Evolutionary conservation across 2,888 invertebrate genomes (phyloP).

Genomic region (Trilocha varians): DNA sequence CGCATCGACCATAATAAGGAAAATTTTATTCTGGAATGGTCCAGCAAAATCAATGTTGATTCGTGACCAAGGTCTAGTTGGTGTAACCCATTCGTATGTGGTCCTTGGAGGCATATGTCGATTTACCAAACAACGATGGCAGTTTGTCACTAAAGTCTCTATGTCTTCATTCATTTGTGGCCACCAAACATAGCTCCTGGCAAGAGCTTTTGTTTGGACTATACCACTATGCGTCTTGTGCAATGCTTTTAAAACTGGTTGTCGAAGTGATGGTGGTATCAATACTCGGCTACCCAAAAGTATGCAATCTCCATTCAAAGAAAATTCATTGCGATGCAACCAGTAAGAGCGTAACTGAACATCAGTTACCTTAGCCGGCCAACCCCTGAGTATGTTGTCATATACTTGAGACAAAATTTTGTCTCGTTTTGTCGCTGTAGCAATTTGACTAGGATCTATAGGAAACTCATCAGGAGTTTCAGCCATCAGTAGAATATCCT

Average conservation of each 20-base stretch:
- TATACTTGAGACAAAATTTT: slow-evolving; percentile 1
- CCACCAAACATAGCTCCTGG: slow-evolving; percentile 18
- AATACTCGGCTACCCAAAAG: slow-evolving; percentile 1
- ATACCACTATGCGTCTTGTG: slow-evolving; percentile 12
- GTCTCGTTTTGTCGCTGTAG: slow-evolving; percentile 3
- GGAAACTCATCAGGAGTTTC: slow-evolving; percentile 7
- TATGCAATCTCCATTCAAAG: slow-evolving; percentile 5
- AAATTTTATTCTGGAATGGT: slow-evolving; percentile 8
- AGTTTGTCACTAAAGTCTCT: slow-evolving; percentile 4
- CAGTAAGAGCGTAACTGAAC: slow-evolving; percentile 1
- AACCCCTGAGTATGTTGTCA: neutral
- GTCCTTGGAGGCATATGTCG: slow-evolving; percentile 6
- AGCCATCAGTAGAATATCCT: slow-evolving; percentile 6
- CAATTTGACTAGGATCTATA: slow-evolving; percentile 2
- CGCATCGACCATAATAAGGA: slow-evolving; percentile 11
- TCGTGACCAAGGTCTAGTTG: slow-evolving; percentile 8
- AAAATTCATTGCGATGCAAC: slow-evolving; percentile 3
- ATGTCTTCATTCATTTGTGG: slow-evolving; percentile 10
- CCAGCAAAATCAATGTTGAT: slow-evolving; percentile 13
- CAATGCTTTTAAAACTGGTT: neutral
- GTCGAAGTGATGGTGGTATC: neutral
- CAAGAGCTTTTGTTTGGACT: slow-evolving; percentile 14
- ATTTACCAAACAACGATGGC: neutral
- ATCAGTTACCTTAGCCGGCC: slow-evolving; percentile 1
- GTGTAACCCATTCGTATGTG: slow-evolving; percentile 7